Base-by-base conservation (phyloP, 2,113 vertebrate species). In the Ornithorhynchus anatinus region DNA sequence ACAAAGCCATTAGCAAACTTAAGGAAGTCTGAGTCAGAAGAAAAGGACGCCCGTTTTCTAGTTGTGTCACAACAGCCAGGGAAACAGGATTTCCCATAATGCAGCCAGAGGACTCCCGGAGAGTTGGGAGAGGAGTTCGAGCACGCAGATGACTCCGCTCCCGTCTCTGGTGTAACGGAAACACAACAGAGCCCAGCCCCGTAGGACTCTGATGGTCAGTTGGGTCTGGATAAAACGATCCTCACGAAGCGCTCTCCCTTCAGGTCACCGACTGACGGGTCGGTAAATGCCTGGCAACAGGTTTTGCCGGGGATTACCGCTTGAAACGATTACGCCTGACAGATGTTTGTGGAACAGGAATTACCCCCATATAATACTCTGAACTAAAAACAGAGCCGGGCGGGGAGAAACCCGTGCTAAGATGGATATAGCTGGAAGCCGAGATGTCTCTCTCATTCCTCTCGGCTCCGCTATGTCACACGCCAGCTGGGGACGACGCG, bases 81-180 rank as follows among this genome's bases (percentile, higher is more conserved):
- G 79, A n/a, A 63, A 65, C 77, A 82, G 84, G 59, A 88, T 75
- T 89, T 91, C 88, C 86, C 79, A 65, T 77, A 66, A 68, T 78
- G 57, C 48, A 37, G 54, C 64, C 56, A 3, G n/a, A 0, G 0
- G 12, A 0, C 36, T 15, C 4, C 48, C 1, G 0, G 39, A 16
- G 77, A 43, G 44, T 38, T 61, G 54, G 70, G 47, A 69, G 12
- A 25, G 32, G 60, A 59, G 33, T 40, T n/a, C 39, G 70, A 8
- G 8, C 25, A n/a, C n/a, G n/a, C n/a, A n/a, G n/a, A n/a, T n/a
- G n/a, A n/a, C n/a, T n/a, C n/a, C n/a, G n/a, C n/a, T n/a, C n/a
- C n/a, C n/a, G n/a, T n/a, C n/a, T n/a, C n/a, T n/a, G n/a, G n/a
- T n/a, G n/a, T n/a, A n/a, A n/a, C n/a, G n/a, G n/a, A n/a, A n/a